These are phyloP conservation scores for Agonopterix subpropinquella DNA, from an alignment of 2,888 invertebrate genomes.

Conservation along the genomic window DNA sequence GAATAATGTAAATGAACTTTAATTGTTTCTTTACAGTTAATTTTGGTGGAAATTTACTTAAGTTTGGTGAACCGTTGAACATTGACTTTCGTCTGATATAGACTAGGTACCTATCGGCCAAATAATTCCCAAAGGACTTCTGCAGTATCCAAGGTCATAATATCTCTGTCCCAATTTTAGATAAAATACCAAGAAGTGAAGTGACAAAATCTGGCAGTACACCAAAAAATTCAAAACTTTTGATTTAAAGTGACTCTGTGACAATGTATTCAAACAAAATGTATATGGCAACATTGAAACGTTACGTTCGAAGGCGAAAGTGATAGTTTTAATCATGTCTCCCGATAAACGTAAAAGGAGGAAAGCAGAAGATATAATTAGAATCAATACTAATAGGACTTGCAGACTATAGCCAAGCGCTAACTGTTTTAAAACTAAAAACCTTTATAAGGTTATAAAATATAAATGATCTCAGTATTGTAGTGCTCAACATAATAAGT, in stretches of 20 bases:
- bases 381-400: conserved; percentile 30
- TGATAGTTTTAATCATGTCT: conserved; percentile 58
- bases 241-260: conserved; percentile 37
- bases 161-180: conserved; percentile 19
- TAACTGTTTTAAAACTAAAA: conserved; percentile 9
- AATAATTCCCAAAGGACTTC: background rate
- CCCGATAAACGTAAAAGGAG: conserved; percentile 64
- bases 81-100: background rate
- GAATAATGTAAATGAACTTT: conserved; percentile 3
- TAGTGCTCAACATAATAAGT: conserved; percentile 47
- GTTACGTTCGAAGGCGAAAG: conserved; percentile 24
- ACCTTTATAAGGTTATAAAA: conserved; percentile 11
- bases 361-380: conserved; percentile 27
- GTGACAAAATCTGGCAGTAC: conserved; percentile 22
- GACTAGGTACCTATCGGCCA: background rate
- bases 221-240: conserved; percentile 23
- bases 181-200: conserved; percentile 14
- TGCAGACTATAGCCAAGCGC: conserved; percentile 21
- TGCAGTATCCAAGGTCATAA: conserved; percentile 19
- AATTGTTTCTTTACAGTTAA: background rate
- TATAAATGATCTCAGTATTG: conserved; percentile 54
- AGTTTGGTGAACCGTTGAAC: too few relatives aligned
- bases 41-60: background rate
- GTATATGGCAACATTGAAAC: conserved; percentile 17
- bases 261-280: conserved; percentile 34